Evolutionary conservation across 2,797 vertebrate species (phyloP).

Genomic region (Amphiprion clarkii): DNA sequence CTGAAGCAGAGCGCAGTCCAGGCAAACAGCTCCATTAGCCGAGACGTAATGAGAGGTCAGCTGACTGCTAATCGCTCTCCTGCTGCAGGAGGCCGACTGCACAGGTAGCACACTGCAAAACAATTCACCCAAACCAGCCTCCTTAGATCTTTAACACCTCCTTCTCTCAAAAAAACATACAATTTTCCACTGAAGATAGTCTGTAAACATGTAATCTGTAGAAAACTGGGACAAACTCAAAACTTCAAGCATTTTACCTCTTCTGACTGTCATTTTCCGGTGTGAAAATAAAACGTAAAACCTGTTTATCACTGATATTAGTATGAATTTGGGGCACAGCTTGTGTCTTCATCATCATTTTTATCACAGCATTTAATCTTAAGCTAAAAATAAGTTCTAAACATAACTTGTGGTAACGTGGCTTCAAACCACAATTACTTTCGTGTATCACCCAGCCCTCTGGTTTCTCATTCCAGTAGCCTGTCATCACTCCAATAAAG

Average conservation of each 20-base stretch:
- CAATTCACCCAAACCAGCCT: not conserved
- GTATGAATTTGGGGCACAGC: not conserved
- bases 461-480: not conserved
- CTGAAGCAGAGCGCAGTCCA: conserved; percentile 47
- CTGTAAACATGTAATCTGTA: too few species aligned
- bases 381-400: not conserved
- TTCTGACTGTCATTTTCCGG: not conserved
- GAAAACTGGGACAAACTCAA: not conserved
- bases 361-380: conserved; percentile 7
- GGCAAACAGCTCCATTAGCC: conserved; percentile 53
- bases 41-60: conserved; percentile 58
- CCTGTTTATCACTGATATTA: not conserved
- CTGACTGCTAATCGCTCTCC: conserved; percentile 43
- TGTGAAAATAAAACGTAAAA: not conserved
- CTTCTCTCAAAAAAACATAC: not conserved
- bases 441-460: conserved; percentile 20
- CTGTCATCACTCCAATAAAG: conserved; percentile 46
- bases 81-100: conserved; percentile 27
- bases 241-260: too few species aligned
- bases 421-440: conserved; percentile 43
- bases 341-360: conserved; percentile 11
- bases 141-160: not conserved
- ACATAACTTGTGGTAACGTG: conserved; percentile 41
- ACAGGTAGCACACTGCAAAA: conserved; percentile 39
- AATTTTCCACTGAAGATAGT: not conserved